These are phyloP conservation scores for Phthorimaea operculella DNA, from an alignment of 1,140 invertebrate genomes.

Conservation along the genomic window DNA sequence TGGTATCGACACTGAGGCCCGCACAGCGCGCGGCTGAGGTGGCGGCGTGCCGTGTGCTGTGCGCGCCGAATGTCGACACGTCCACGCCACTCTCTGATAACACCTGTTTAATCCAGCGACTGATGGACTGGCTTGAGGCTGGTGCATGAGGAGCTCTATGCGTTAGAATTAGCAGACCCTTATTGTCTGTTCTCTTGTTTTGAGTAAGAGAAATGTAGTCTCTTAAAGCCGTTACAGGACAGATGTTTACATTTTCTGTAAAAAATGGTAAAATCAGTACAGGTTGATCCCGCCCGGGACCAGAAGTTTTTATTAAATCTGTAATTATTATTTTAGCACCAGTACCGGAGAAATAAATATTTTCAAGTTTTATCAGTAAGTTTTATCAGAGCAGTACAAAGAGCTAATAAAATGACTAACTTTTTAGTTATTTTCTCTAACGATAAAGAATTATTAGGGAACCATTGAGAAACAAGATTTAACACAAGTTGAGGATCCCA, in stretches of 20 bases:
- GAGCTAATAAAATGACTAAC: constrained; percentile 6
- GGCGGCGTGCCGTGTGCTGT: constrained; percentile 25
- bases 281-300: constrained; percentile 12
- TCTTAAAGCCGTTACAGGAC: constrained; percentile 5
- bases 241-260: constrained; percentile 10
- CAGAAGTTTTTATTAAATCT: constrained; percentile 17
- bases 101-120: constrained; percentile 16
- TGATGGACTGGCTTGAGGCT: constrained; percentile 9
- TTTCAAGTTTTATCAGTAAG: constrained; percentile 1
- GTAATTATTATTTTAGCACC: constrained; percentile 11
- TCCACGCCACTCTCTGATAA: constrained; percentile 18
- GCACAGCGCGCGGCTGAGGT: constrained; percentile 18
- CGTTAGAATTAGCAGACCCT: constrained; percentile 4
- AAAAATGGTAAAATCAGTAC: constrained; percentile 11
- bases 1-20: constrained; percentile 19
- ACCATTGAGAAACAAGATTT: constrained; percentile 3
- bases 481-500: constrained; percentile 20
- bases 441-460: neutral
- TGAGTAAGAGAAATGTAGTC: constrained; percentile 10
- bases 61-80: constrained; percentile 17
- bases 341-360: constrained; percentile 3
- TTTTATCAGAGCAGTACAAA: constrained; percentile 3
- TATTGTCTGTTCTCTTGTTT: constrained; percentile 2
- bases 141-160: constrained; percentile 8
- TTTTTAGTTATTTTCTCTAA: constrained; percentile 9